A percentile compares a stretch with the other conserved stretches of the same genome.
These are phyloP conservation scores for Caprella mutica DNA, from an alignment of 2,888 invertebrate genomes.

Conservation along the genomic window DNA sequence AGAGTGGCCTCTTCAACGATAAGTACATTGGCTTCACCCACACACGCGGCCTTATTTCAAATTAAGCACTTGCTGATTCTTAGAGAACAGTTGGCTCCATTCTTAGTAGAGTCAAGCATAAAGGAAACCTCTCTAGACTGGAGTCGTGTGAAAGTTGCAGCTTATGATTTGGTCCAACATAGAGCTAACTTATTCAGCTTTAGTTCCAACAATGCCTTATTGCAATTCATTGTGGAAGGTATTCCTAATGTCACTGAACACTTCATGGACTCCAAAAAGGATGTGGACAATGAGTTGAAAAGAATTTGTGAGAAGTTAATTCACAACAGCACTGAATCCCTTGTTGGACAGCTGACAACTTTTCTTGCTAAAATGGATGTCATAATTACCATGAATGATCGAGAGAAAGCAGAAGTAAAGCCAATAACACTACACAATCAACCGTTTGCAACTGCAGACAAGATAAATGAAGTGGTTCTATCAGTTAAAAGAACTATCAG, in stretches of 20 bases:
- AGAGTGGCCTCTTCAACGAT: slow-evolving; percentile 70
- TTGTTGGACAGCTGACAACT: slow-evolving; percentile 60
- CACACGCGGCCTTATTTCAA: slow-evolving; percentile 92
- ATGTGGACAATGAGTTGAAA: slow-evolving; percentile 87
- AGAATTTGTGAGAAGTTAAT: slow-evolving; percentile 80
- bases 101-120: slow-evolving; percentile 81
- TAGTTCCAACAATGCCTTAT: slow-evolving; percentile 74
- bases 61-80: slow-evolving; percentile 94
- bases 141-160: slow-evolving; percentile 37
- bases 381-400: slow-evolving; percentile 27
- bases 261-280: slow-evolving; percentile 79
- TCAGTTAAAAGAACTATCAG: slow-evolving; percentile 61
- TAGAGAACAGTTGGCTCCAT: slow-evolving; percentile 94
- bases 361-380: slow-evolving; percentile 60
- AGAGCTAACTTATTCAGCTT: slow-evolving; percentile 74
- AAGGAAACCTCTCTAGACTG: slow-evolving; percentile 80
- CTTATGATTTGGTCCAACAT: slow-evolving; percentile 50
- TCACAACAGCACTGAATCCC: slow-evolving; percentile 52
- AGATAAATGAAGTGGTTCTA: slow-evolving; percentile 19
- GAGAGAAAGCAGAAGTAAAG: slow-evolving; percentile 23
- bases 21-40: slow-evolving; percentile 64
- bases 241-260: slow-evolving; percentile 68
- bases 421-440: slow-evolving; percentile 29
- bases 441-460: slow-evolving; percentile 29
- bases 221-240: slow-evolving; percentile 84